Evolutionary conservation across 2,888 invertebrate species (phyloP).

Genomic region (Galeopsomyia nigrocyanea): DNA sequence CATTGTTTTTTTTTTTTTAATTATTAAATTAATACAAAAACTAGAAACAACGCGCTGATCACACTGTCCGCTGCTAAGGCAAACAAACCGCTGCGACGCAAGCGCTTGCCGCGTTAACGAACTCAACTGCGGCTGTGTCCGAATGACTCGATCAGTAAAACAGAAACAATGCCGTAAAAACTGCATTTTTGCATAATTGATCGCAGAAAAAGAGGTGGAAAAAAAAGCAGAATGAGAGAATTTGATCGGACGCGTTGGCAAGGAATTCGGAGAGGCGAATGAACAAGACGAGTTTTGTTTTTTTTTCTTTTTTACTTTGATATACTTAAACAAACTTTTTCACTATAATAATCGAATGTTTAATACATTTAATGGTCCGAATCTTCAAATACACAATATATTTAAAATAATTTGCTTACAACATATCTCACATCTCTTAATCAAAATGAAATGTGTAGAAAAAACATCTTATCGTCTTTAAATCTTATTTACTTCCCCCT

Average conservation of each 20-base stretch:
- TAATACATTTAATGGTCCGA: conserved; percentile 47
- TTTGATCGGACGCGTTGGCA: not conserved
- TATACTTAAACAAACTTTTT: conserved; percentile 46
- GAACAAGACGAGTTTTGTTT: conserved; percentile 19
- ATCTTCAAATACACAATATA: conserved; percentile 45
- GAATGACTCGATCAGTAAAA: conserved; percentile 26
- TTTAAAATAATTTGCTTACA: conserved; percentile 49
- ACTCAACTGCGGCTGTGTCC: conserved; percentile 1
- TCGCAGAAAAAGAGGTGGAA: not conserved
- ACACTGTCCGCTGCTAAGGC: conserved; percentile 47
- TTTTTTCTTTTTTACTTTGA: conserved; percentile 15
- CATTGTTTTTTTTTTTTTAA: conserved; percentile 32
- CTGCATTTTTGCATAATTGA: too few relatives aligned
- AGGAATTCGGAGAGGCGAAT: conserved; percentile 5
- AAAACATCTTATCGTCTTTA: conserved; percentile 43
- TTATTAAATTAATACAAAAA: conserved; percentile 9
- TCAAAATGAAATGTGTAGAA: conserved; percentile 46
- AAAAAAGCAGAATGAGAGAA: not conserved
- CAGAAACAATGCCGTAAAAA: conserved; percentile 4
- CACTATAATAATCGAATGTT: conserved; percentile 40
- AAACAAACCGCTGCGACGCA: conserved; percentile 43
- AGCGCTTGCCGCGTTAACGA: conserved; percentile 32
- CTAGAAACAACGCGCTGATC: conserved; percentile 29
- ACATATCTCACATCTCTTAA: conserved; percentile 46
- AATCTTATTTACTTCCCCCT: conserved; percentile 37